Percentiles rank a stretch among this genome's conserved stretches.
These are phyloP conservation scores for Callinectes sapidus DNA, from an alignment of 2,888 invertebrate genomes.

Conservation along the genomic window DNA sequence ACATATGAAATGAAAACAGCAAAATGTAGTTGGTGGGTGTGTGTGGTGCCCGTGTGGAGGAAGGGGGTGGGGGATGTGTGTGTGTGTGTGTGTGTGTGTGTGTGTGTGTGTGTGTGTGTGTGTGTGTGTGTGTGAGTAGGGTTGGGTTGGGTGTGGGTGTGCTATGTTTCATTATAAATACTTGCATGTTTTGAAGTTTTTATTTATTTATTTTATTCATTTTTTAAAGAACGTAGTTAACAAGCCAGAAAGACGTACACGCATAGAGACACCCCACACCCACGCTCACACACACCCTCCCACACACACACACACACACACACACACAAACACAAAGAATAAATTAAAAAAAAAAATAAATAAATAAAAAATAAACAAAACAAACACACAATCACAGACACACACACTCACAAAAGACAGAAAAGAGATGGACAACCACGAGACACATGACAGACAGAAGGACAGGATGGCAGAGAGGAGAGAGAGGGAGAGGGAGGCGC, in stretches of 20 bases:
- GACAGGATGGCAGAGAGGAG: neutral
- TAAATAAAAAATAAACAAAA: neutral
- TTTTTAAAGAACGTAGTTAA: neutral
- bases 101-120: slow-evolving; percentile 25
- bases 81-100: slow-evolving; percentile 5
- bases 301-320: neutral
- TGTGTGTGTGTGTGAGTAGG: slow-evolving; percentile 7
- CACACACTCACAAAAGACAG: neutral
- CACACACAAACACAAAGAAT: neutral
- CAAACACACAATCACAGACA: neutral
- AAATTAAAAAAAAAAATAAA: neutral
- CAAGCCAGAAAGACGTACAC: neutral
- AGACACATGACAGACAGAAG: neutral
- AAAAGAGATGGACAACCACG: neutral
- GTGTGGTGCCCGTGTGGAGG: neutral
- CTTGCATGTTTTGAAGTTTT: neutral
- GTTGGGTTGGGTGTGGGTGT: neutral
- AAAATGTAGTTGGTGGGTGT: neutral
- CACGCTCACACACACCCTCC: neutral
- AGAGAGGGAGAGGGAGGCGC: too few species aligned
- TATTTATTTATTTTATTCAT: too few species aligned
- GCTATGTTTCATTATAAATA: neutral
- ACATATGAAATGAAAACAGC: slow-evolving; percentile 12
- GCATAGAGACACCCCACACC: neutral
- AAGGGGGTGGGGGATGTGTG: neutral